Conservation (phyloP, 2,888 invertebrate genomes). For the Papilio demoleus region DNA sequence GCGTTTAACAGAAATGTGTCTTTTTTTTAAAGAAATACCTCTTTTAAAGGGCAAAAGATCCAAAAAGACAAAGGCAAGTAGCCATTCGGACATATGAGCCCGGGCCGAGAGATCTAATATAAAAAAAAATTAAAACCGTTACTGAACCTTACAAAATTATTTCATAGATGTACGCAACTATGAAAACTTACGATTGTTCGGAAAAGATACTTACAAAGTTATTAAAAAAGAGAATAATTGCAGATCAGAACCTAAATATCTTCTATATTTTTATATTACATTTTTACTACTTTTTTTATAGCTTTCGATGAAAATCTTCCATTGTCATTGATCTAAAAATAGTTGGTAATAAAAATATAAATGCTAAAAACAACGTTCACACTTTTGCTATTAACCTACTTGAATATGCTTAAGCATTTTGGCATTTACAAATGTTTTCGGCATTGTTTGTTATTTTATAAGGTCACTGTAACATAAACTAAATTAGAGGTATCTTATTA, state of each 20-base stretch:
- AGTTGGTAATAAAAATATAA: constrained; percentile 17
- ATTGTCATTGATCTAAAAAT: constrained; percentile 1
- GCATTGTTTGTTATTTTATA: constrained; percentile 4
- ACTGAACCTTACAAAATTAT: no score
- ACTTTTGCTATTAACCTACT: constrained; percentile 18
- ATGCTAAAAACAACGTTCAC: background rate
- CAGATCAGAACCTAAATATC: no score
- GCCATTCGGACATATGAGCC: no score
- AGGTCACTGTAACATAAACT: constrained; percentile 13
- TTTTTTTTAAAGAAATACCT: constrained; percentile 43
- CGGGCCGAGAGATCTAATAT: no score
- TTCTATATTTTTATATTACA: background rate
- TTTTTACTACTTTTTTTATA: background rate
- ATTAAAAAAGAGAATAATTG: no score
- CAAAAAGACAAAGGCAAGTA: no score
- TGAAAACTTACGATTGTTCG: no score
- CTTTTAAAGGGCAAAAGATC: background rate
- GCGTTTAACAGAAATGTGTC: constrained; percentile 59
- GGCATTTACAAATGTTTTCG: constrained; percentile 20
- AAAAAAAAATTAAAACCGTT: no score
- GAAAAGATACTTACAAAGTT: no score
- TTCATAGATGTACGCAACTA: no score
- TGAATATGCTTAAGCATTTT: constrained; percentile 7
- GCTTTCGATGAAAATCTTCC: background rate
- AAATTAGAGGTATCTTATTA: background rate